A percentile compares a stretch with the other conserved stretches of the same genome.
Conservation (phyloP, 2,888 invertebrate genomes). For the Limenitis camilla region DNA sequence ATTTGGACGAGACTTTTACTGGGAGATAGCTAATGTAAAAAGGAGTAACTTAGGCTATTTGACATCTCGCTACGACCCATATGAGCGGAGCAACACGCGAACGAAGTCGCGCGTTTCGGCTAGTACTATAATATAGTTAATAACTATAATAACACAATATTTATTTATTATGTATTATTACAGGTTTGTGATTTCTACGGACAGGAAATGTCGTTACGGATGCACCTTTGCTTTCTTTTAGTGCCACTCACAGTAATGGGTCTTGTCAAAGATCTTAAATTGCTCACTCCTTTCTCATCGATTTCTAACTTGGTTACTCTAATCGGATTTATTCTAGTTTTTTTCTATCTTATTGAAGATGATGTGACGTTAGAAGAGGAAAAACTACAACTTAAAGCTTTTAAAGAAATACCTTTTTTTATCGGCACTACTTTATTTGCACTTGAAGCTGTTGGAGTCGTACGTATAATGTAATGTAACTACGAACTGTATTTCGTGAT, state of each 20-base stretch:
- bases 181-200: conserved; percentile 69
- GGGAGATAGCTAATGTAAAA: no score
- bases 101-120: no score
- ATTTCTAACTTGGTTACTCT: conserved; percentile 84
- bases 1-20: no score
- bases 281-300: conserved; percentile 85
- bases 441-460: conserved; percentile 85
- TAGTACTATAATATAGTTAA: neutral
- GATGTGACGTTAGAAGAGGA: conserved; percentile 69
- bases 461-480: no score
- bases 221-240: conserved; percentile 75
- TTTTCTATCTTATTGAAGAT: conserved; percentile 80
- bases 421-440: conserved; percentile 93
- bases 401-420: conserved; percentile 80
- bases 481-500: no score
- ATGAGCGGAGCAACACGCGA: no score
- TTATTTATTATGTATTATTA: neutral
- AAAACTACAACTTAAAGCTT: conserved; percentile 60
- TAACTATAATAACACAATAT: neutral
- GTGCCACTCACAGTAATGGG: conserved; percentile 77
- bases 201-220: conserved; percentile 50
- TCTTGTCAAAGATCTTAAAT: conserved; percentile 81
- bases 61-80: no score
- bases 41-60: no score
- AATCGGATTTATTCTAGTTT: conserved; percentile 81